Evolutionary conservation across 2,888 invertebrate species (phyloP), one percentile per base, ranked within the genome.

Genomic region (Acrocyrtus sp.): DNA sequence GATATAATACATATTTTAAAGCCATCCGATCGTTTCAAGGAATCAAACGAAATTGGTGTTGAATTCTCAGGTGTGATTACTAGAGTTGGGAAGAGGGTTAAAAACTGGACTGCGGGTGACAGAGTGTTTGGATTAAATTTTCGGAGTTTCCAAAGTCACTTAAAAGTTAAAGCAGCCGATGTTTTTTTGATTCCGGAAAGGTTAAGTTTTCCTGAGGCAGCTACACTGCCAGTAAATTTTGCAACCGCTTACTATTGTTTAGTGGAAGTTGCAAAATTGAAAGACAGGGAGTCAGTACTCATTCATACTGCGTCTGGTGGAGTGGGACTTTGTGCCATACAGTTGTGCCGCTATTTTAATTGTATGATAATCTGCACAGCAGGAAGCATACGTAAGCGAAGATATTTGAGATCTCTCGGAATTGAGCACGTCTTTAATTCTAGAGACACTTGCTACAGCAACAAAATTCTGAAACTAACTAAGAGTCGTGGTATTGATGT

Each of bases 341-440:
- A 53, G 21, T 1, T 63, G 4, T 24, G 26, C 17, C 19, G 24
- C 10, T 10, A 6, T 6, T 3, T 54, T 17, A 45, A 45, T 3
- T 53, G 45, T 1, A 26, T 51, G 1, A 27, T 54, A 2, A 63
- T 63, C 10, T 17, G 15, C 17, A 63, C 63, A 51, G 54, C 65
- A 6, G 65, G 56, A 3, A 34, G 17, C 8, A 5, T 24, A 12
- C 21, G 56, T 3, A 65, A 65, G n/a, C 22, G 56, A 15, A 24
- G 24, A 22, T 65, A 48, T 29, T 48, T 65, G 5, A 54, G 26
- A 22, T 22, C 12, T n/a, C 5, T 65, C 0, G 56, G 56, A 6
- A 34, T 75, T 22, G 21, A 66, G 48, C 58, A 75, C 45, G 43
- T 67, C 1, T 67, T 67, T 27, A 24, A 67, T 22, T 67, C 66